Evolutionary conservation across 2,113 vertebrate genomes (phyloP), one percentile per base, ranked within the genome.

Genomic region (Sialia sialis): DNA sequence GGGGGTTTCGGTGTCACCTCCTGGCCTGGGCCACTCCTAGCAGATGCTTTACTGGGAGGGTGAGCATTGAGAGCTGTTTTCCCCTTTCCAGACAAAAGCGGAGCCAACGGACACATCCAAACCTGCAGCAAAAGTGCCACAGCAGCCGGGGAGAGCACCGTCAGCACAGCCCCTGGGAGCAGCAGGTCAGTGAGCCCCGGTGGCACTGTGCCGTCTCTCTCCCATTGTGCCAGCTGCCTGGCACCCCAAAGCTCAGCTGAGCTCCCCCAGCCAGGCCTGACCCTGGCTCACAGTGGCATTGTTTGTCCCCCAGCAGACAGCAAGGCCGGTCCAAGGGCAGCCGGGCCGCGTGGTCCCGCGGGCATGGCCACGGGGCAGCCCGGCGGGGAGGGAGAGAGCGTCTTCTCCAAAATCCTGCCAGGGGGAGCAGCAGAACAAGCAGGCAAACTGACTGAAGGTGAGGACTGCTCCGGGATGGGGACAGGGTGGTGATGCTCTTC

Each of bases 361-460:
- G 98, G 98, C 19, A 96, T 97, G 10, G 80, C 96, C 48, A 74
- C 97, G 1, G 97, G 98, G 90, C 99, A 98, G 90, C 95, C 98
- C 0, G 98, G 98, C 4, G 96, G 95, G 1, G 99, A 99, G 32
- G 99, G 99, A 59, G 99, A 99, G 27, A 99, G 99, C 1, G 98
- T 99, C 87, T 98, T 99, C 84, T 99, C 98, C 96, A 99, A 99
- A 97, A 99, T 99, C 92, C 98, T 99, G 87, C 99, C 98, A 2
- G 99, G 99, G 63, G 99, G 98, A 6, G 99, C 99, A 54, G 99
- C 98, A 2, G 99, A 99, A 94, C 99, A 99, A 98, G 99, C 99
- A 19, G 99, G 99, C 95, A 99, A 99, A 97, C 98, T 99, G 81
- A 99, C 99, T 75, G 99, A 99, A 97, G 99, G 99, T 99, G 90